phyloP scores from a whole-genome alignment of 2,797 vertebrate genomes.

The Sciaenops ocellatus region DNA sequence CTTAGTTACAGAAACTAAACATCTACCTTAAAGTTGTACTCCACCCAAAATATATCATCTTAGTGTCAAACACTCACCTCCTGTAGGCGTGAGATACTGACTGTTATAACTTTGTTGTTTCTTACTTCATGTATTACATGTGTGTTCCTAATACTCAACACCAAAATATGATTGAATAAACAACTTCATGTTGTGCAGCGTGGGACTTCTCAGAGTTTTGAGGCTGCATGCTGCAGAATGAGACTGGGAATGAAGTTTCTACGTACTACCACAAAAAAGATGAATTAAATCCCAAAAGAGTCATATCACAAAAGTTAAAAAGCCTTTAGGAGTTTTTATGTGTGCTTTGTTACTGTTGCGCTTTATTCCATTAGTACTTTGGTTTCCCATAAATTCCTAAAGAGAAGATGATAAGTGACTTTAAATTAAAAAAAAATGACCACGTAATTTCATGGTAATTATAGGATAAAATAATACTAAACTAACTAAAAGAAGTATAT shows the following conservation, averaged over 20 bases:
- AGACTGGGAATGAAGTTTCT: neutral
- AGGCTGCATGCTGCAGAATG: neutral
- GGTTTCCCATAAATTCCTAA: neutral
- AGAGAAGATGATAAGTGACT: neutral
- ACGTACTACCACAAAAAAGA: neutral
- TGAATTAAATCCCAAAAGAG: neutral
- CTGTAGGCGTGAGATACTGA: neutral
- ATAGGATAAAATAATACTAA: neutral
- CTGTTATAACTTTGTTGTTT: neutral
- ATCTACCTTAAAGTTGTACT: constrained; percentile 3
- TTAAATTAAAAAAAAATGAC: too few relatives aligned
- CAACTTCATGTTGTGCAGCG: neutral
- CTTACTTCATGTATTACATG: neutral
- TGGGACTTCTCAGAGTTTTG: neutral
- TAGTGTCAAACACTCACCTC: neutral
- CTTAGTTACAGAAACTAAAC: constrained; percentile 8
- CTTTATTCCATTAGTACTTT: neutral
- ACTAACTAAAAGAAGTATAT: neutral
- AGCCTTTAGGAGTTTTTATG: neutral
- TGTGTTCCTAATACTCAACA: neutral
- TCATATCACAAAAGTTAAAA: neutral
- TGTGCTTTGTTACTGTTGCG: neutral
- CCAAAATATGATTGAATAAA: neutral
- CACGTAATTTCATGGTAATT: neutral
- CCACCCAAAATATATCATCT: constrained; percentile 1